These are phyloP conservation scores for Borostomias antarcticus DNA, from an alignment of 2,797 vertebrate genomes.

Conservation along the genomic window DNA sequence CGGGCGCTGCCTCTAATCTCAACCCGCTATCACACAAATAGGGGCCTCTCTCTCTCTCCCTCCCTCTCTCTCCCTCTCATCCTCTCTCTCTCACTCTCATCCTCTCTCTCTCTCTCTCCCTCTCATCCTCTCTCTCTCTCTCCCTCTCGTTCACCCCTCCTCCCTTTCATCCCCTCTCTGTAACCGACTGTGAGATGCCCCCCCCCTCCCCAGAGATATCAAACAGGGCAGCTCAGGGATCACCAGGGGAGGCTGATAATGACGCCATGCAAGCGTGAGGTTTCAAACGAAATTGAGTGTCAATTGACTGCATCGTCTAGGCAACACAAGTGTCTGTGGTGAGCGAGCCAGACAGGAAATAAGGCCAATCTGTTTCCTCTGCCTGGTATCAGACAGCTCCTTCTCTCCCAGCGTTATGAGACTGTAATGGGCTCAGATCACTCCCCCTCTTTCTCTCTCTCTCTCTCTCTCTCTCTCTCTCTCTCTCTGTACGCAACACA, in stretches of 20 bases:
- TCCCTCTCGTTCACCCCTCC: slow-evolving; percentile 73
- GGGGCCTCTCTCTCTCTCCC: slow-evolving; percentile 49
- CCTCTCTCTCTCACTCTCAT: slow-evolving; percentile 48
- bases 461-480: no score
- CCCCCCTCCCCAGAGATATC: slow-evolving; percentile 76
- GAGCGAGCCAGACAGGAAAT: slow-evolving; percentile 73
- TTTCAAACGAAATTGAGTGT: slow-evolving; percentile 82
- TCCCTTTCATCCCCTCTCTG: slow-evolving; percentile 63
- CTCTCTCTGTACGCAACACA: slow-evolving; percentile 24
- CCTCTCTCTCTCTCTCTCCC: slow-evolving; percentile 55
- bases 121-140: slow-evolving; percentile 71
- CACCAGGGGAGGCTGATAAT: slow-evolving; percentile 80
- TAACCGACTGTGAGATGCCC: slow-evolving; percentile 75
- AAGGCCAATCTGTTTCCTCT: slow-evolving; percentile 79
- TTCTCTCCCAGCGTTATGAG: slow-evolving; percentile 58
- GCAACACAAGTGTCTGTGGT: slow-evolving; percentile 68
- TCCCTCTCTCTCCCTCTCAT: slow-evolving; percentile 41
- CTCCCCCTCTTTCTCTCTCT: no score
- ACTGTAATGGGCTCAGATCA: slow-evolving; percentile 64
- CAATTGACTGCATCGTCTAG: slow-evolving; percentile 77
- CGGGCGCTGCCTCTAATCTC: slow-evolving; percentile 47
- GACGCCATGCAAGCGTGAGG: slow-evolving; percentile 77
- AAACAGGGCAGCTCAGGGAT: slow-evolving; percentile 79
- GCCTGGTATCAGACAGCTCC: slow-evolving; percentile 72
- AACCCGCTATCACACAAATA: slow-evolving; percentile 45